Percentiles rank a stretch among this genome's conserved stretches.
phyloP scores from a whole-genome alignment of 2,888 invertebrate species.

The Apodemia zela region DNA sequence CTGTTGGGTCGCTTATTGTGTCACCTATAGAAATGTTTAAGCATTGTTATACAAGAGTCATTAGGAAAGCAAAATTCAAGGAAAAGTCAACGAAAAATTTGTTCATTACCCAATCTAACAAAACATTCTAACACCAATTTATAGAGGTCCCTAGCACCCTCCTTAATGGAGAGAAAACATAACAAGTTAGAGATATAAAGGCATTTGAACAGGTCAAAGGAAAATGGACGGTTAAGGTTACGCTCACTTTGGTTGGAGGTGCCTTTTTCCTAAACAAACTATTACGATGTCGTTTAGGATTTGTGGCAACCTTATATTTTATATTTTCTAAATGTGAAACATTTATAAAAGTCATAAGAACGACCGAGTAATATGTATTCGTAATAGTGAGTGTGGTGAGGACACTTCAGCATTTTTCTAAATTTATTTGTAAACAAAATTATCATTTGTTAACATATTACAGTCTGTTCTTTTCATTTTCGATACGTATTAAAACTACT shows the following conservation, averaged over 20 bases:
- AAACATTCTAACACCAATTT: conserved; percentile 37
- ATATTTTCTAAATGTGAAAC: conserved; percentile 12
- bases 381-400: not conserved
- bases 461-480: no score
- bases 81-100: conserved; percentile 45
- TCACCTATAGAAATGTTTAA: conserved; percentile 1
- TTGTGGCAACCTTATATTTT: conserved; percentile 23
- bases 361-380: not conserved
- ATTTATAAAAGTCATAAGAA: conserved; percentile 4
- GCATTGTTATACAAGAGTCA: conserved; percentile 8
- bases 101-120: conserved; percentile 50
- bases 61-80: conserved; percentile 12
- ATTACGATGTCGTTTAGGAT: conserved; percentile 31
- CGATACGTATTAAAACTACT: no score
- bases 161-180: conserved; percentile 23
- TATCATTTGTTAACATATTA: no score
- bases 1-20: not conserved
- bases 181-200: conserved; percentile 26
- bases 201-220: conserved; percentile 30
- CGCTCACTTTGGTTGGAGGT: conserved; percentile 35
- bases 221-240: conserved; percentile 29
- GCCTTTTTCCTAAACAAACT: conserved; percentile 38
- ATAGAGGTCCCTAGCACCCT: conserved; percentile 31
- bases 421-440: no score
- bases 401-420: no score